Conservation (phyloP, 2,888 invertebrate genomes). For the Dilophus febrilis region DNA sequence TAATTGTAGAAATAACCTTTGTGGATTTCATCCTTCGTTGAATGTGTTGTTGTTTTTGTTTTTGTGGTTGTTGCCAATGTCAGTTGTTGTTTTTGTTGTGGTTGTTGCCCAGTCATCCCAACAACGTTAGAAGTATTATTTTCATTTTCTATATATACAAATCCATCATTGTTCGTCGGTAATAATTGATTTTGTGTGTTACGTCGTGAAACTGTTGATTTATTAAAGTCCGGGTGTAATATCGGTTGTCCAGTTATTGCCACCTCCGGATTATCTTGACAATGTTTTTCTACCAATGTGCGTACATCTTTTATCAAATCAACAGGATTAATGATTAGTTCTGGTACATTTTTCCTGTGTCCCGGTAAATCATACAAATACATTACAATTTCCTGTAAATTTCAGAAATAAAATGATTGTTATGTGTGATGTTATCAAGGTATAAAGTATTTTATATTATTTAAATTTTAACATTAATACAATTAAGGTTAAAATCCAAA, state of each 20-base stretch:
- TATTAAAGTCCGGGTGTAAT: slow-evolving; percentile 30
- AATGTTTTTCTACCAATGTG: slow-evolving; percentile 72
- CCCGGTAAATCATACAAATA: slow-evolving; percentile 79
- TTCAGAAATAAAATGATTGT: slow-evolving; percentile 4
- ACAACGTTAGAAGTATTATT: neutral
- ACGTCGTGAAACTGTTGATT: slow-evolving; percentile 1
- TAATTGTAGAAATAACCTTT: too few relatives aligned
- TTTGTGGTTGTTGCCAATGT: slow-evolving; percentile 13
- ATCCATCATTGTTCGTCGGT: slow-evolving; percentile 3
- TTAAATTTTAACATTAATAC: neutral
- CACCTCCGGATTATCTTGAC: slow-evolving; percentile 65
- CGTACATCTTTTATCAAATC: slow-evolving; percentile 78
- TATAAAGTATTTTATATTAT: neutral
- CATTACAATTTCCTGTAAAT: slow-evolving; percentile 65
- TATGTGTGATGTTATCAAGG: neutral
- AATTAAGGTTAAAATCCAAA: neutral
- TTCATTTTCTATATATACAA: neutral
- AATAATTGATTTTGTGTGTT: slow-evolving; percentile 3
- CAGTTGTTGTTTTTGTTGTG: slow-evolving; percentile 13
- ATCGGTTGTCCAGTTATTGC: slow-evolving; percentile 74
- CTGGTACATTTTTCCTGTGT: slow-evolving; percentile 82
- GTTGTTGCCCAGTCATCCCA: slow-evolving; percentile 2
- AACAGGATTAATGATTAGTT: slow-evolving; percentile 74
- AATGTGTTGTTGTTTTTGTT: slow-evolving; percentile 16
- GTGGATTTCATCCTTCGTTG: slow-evolving; percentile 14